Evolutionary conservation across 2,113 vertebrate genomes (phyloP).

Genomic region (Alethe castanea): DNA sequence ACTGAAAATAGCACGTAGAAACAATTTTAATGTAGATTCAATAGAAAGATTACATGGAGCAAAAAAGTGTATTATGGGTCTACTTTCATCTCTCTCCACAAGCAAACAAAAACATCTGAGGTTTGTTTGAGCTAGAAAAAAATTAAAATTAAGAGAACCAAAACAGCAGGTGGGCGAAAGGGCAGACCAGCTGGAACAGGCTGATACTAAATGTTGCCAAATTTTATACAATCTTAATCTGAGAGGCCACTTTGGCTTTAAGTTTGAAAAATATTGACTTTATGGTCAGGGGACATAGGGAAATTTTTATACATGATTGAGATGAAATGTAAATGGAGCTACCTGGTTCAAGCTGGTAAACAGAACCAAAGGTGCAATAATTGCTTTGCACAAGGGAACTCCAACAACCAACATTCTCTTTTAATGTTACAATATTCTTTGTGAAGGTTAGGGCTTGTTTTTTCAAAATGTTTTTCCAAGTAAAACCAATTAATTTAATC

Average conservation of each 20-base stretch:
- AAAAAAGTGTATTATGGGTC: neutral
- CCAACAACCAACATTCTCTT: neutral
- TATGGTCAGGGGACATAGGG: neutral
- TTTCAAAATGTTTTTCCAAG: neutral
- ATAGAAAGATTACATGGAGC: neutral
- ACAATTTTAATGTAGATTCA: neutral
- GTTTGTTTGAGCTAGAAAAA: neutral
- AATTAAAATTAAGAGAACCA: neutral
- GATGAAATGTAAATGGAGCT: neutral
- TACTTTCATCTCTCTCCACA: neutral
- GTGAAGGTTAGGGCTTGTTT: neutral
- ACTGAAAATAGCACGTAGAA: neutral
- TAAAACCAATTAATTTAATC: neutral
- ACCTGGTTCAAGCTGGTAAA: neutral
- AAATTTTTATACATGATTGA: neutral
- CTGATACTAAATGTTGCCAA: neutral
- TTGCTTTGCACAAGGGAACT: neutral
- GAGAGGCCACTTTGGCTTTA: neutral
- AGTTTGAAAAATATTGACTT: neutral
- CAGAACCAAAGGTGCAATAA: neutral
- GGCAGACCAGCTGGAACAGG: neutral
- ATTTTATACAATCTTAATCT: neutral
- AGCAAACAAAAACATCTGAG: neutral
- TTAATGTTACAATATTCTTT: rapidly evolving
- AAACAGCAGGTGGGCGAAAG: neutral